These are phyloP conservation scores for Ctenopoma kingsleyae DNA, from an alignment of 2,797 vertebrate genomes.

Conservation along the genomic window DNA sequence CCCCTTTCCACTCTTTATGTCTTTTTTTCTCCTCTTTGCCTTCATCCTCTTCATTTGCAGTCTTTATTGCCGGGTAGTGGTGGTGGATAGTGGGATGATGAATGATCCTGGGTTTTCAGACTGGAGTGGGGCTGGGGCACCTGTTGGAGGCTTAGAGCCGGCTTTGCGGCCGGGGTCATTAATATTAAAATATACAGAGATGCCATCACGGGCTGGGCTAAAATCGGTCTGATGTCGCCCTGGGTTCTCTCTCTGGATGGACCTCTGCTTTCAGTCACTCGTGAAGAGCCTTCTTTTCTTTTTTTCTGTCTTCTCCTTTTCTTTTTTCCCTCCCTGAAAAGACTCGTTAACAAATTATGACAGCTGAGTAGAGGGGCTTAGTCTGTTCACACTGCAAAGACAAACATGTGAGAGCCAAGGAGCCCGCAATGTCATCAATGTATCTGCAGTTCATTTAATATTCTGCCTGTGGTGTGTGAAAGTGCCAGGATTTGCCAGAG, in stretches of 20 bases:
- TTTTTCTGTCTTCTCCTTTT: slow-evolving; percentile 77
- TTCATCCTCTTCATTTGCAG: slow-evolving; percentile 67
- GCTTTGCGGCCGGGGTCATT: slow-evolving; percentile 83
- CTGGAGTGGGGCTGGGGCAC: slow-evolving; percentile 76
- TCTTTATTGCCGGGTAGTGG: slow-evolving; percentile 56
- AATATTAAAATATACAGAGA: slow-evolving; percentile 91
- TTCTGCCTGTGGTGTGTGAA: slow-evolving; percentile 59
- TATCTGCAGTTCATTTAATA: slow-evolving; percentile 68
- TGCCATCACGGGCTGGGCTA: slow-evolving; percentile 89
- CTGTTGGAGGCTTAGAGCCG: slow-evolving; percentile 83
- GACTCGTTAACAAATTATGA: slow-evolving; percentile 91
- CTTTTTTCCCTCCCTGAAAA: slow-evolving; percentile 82
- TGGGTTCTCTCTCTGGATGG: slow-evolving; percentile 82
- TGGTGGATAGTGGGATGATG: slow-evolving; percentile 61
- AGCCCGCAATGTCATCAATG: slow-evolving; percentile 64
- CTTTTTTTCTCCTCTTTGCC: slow-evolving; percentile 52
- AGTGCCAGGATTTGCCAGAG: slow-evolving; percentile 37
- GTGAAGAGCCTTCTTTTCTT: slow-evolving; percentile 82
- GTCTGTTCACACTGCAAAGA: slow-evolving; percentile 83
- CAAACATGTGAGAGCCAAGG: slow-evolving; percentile 79
- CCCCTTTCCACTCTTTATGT: slow-evolving; percentile 64
- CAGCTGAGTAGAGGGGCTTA: slow-evolving; percentile 87
- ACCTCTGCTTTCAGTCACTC: slow-evolving; percentile 85
- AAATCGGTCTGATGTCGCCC: slow-evolving; percentile 89
- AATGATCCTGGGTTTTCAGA: slow-evolving; percentile 71